Evolutionary conservation across 2,888 invertebrate genomes (phyloP), one percentile per base, ranked within the genome.

Genomic region (Myopa testacea): DNA sequence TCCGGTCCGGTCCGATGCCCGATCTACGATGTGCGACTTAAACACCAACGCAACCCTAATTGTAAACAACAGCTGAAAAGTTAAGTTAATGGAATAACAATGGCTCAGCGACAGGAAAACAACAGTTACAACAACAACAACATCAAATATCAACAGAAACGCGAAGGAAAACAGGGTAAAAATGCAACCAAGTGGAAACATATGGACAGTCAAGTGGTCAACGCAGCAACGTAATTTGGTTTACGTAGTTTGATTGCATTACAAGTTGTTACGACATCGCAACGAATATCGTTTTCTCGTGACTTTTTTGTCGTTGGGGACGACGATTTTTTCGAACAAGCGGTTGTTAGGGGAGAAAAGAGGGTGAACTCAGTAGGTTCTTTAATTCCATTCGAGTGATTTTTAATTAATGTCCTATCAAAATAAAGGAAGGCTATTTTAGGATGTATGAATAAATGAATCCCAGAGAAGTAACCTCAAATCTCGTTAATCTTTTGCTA

Each of bases 1-100:
- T 52, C 5, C 19, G 19, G 62, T 4, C n/a, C 19, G 62, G 4
- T 62, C 12, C 37, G n/a, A 14, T n/a, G 60, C 19, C 26, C 55
- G 37, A 55, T 37, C 58, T 14, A 12, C 40, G 40, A 16, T 58
- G 38, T 58, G n/a, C 73, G 63, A 55, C 38, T 69, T 40, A 58
- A 68, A 75, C 68, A 69, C 69, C 68, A 69, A 68, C 69, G 81
- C 81, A 81, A 81, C 81, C 81, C 80, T 83, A 81, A 83, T 82
- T 82, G 82, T 80, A 82, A 82, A 82, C 81, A 83, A 82, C 81
- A 82, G 69, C 76, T 76, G 78, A 75, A 78, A 80, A 81, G 79
- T 81, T 73, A 81, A 80, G 76, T 81, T 81, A 80, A 81, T 81
- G 80, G 80, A 74, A 81, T 81, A 78, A 81, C 80, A 80, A 81